These are phyloP conservation scores for Molossus molossus DNA, from an alignment of 2,797 vertebrate species.

Conservation along the genomic window DNA sequence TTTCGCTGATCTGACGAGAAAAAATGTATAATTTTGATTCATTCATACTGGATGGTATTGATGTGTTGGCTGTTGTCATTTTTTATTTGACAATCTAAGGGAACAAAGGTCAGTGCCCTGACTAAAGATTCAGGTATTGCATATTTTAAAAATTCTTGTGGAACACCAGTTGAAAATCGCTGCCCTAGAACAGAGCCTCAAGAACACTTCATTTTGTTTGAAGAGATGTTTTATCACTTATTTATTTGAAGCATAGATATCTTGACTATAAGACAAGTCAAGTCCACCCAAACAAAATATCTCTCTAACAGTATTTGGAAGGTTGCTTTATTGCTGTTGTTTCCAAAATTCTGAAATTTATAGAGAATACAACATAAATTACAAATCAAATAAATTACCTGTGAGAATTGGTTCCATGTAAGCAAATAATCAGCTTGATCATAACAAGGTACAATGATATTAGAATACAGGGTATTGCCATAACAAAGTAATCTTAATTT, in stretches of 20 bases:
- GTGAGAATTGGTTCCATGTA: background rate
- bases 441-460: background rate
- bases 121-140: too few relatives aligned
- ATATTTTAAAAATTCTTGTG: too few relatives aligned
- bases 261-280: background rate
- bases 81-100: too few relatives aligned
- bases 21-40: too few relatives aligned
- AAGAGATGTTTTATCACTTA: background rate
- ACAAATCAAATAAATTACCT: background rate
- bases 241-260: background rate
- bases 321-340: background rate
- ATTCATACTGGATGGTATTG: too few relatives aligned
- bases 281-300: background rate
- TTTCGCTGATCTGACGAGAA: too few relatives aligned
- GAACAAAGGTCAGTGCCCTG: too few relatives aligned
- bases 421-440: background rate
- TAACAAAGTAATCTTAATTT: background rate
- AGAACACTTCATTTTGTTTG: background rate
- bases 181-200: background rate
- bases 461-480: background rate
- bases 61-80: too few relatives aligned
- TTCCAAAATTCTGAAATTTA: background rate
- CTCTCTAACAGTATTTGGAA: background rate
- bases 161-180: too few relatives aligned
- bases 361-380: background rate